Conservation (phyloP, 2,797 vertebrate genomes). For the Sebastes jordani region DNA sequence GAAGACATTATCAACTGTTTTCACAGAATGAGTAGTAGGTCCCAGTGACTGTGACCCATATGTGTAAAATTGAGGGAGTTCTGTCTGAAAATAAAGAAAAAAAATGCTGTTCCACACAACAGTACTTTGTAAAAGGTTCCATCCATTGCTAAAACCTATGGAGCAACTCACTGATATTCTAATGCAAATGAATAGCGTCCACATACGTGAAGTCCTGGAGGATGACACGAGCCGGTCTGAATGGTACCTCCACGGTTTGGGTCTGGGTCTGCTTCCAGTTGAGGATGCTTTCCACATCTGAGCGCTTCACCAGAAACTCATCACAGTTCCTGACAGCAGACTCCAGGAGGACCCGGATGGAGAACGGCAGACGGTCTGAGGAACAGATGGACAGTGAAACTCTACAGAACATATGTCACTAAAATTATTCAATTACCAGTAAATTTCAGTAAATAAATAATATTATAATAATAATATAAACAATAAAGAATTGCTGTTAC, state of each 20-base stretch:
- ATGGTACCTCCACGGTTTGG: conserved; percentile 93
- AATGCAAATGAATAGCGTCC: rapidly evolving
- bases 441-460: too few species aligned
- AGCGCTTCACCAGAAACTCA: conserved; percentile 91
- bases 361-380: conserved; percentile 90
- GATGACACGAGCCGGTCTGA: conserved; percentile 95
- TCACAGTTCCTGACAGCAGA: conserved; percentile 95
- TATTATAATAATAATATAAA: too few species aligned
- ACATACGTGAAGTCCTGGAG: conserved; percentile 97
- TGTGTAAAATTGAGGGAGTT: neutral
- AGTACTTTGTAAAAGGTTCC: neutral
- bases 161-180: neutral
- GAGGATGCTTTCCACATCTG: conserved; percentile 93
- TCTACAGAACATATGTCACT: too few species aligned
- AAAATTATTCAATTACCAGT: neutral
- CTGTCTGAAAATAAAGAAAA: neutral
- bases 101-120: neutral
- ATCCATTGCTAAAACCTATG: neutral
- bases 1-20: neutral
- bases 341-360: conserved; percentile 93
- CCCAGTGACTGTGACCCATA: neutral
- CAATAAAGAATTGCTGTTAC: conserved; percentile 68
- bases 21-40: neutral
- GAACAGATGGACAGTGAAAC: neutral
- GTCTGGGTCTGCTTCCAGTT: conserved; percentile 91